These are phyloP conservation scores for Cavia porcellus DNA, from an alignment of 2,113 vertebrate genomes.

Conservation along the genomic window DNA sequence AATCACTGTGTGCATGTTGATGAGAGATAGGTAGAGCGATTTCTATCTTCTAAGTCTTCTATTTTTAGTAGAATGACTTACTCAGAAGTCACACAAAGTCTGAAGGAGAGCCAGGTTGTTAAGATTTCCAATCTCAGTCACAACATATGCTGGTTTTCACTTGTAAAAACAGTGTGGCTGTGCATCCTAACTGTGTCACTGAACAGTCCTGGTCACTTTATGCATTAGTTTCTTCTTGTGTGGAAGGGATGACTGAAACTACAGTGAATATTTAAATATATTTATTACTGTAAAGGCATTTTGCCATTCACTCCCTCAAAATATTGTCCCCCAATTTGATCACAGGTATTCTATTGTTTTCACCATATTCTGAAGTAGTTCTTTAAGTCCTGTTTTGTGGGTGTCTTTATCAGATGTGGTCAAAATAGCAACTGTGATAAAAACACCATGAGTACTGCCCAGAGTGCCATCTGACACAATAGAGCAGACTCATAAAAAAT, in stretches of 20 bases:
- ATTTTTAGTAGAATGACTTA: not conserved
- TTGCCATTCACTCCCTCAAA: not conserved
- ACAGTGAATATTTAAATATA: not conserved
- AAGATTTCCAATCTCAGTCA: not conserved
- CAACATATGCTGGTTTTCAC: not conserved
- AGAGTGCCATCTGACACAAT: not conserved
- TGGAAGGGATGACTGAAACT: not conserved
- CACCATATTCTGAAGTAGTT: not conserved
- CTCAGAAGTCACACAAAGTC: not conserved
- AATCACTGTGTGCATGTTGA: not conserved
- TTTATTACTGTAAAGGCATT: not conserved
- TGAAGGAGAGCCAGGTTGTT: not conserved
- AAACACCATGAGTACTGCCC: not conserved
- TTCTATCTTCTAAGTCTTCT: not conserved
- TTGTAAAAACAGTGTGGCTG: not conserved
- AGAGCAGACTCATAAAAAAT: not conserved
- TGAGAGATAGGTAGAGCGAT: not conserved
- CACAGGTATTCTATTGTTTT: not conserved
- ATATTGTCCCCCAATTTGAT: not conserved
- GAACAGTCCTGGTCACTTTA: not conserved
- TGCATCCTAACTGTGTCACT: not conserved
- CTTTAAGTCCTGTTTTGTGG: not conserved
- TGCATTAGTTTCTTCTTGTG: not conserved
- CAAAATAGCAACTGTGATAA: not conserved
- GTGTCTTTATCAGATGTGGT: not conserved